Conservation (phyloP, 2,797 vertebrate genomes). For the Cephalopachus bancanus region DNA sequence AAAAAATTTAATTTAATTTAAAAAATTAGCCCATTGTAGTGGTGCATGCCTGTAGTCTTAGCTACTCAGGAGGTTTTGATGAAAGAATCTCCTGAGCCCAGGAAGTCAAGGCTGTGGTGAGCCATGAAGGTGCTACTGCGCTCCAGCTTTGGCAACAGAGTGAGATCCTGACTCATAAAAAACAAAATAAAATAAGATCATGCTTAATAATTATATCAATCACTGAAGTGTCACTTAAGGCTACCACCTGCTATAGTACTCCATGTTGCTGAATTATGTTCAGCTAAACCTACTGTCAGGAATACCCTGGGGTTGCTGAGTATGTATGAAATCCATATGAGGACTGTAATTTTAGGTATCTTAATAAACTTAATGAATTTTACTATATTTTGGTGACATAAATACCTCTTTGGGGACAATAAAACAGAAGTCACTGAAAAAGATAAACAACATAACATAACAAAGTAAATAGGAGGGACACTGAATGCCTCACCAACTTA, state of each 20-base stretch:
- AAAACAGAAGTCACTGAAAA: background rate
- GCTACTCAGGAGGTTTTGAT: too few species aligned
- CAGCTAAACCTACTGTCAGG: background rate
- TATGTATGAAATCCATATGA: background rate
- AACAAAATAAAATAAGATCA: background rate
- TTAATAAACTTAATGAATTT: background rate
- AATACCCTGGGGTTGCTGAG: background rate
- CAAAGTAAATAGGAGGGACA: background rate
- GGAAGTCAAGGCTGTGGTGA: too few species aligned
- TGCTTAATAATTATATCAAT: background rate
- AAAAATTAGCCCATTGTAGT: too few species aligned
- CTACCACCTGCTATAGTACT: background rate
- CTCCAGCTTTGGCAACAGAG: too few species aligned
- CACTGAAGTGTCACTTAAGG: background rate
- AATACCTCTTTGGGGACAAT: background rate
- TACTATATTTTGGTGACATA: background rate
- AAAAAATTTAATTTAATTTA: too few species aligned
- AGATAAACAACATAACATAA: background rate
- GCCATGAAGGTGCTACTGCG: too few species aligned
- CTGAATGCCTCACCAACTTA: background rate
- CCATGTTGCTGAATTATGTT: background rate
- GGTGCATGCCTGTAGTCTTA: too few species aligned
- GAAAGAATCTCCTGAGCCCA: too few species aligned
- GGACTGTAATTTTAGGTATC: background rate
- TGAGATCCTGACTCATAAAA: too few species aligned